phyloP scores from a whole-genome alignment of 2,797 vertebrate species.

The Bryconaethiops microstoma region DNA sequence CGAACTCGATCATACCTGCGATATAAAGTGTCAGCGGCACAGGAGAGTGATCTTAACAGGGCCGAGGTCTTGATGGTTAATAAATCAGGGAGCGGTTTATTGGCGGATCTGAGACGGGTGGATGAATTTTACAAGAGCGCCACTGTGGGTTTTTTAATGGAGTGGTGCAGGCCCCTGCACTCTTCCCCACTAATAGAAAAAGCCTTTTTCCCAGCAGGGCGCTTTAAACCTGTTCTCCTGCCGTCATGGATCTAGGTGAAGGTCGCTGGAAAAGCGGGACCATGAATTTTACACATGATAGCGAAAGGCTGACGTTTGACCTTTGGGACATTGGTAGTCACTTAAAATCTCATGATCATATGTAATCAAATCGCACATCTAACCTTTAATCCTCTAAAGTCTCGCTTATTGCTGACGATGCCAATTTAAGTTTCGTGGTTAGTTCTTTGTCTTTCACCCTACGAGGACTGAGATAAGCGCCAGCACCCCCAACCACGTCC shows the following conservation, averaged over 20 bases:
- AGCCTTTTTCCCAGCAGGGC: not conserved
- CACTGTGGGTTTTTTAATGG: slow-evolving; percentile 43
- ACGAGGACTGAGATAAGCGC: too few relatives aligned
- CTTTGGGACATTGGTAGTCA: not conserved
- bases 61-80: slow-evolving; percentile 47
- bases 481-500: too few relatives aligned
- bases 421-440: too few relatives aligned
- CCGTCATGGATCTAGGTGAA: slow-evolving; percentile 23
- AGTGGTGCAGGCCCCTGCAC: slow-evolving; percentile 10
- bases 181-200: slow-evolving; percentile 21
- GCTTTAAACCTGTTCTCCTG: slow-evolving; percentile 17
- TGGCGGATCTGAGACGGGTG: slow-evolving; percentile 50
- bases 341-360: not conserved
- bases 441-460: too few relatives aligned
- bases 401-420: not conserved
- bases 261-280: slow-evolving; percentile 30
- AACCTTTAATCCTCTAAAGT: not conserved
- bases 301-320: slow-evolving; percentile 4
- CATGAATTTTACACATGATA: slow-evolving; percentile 25
- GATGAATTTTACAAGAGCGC: slow-evolving; percentile 58
- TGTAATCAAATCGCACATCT: not conserved
- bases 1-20: not conserved
- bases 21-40: slow-evolving; percentile 33
- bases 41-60: slow-evolving; percentile 39
- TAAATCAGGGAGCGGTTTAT: slow-evolving; percentile 62